Evolutionary conservation across 1,140 invertebrate genomes (phyloP).

Genomic region (Idris sp.): DNA sequence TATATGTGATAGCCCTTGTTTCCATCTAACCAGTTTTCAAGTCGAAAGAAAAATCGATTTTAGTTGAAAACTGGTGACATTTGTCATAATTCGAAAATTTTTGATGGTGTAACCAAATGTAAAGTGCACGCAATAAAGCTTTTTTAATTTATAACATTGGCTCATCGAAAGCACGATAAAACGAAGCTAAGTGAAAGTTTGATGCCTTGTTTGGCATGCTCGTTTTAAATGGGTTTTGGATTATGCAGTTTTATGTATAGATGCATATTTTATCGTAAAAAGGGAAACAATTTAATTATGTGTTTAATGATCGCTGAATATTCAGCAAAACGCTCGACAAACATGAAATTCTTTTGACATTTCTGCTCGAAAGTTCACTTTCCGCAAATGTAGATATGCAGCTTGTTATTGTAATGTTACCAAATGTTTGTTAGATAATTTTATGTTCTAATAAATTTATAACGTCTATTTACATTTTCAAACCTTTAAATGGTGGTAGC

Average conservation of each 20-base stretch:
- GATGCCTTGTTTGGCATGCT: conserved; percentile 39
- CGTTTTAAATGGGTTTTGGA: conserved; percentile 27
- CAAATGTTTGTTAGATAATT: not conserved
- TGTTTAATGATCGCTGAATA: conserved; percentile 26
- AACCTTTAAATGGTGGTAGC: too few species aligned
- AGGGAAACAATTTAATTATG: conserved; percentile 36
- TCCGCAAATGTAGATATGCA: not conserved
- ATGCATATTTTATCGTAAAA: conserved; percentile 25
- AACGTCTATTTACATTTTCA: too few species aligned
- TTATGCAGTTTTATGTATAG: conserved; percentile 32
- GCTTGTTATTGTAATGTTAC: not conserved
- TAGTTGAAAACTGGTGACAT: too few species aligned
- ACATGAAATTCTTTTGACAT: conserved; percentile 15
- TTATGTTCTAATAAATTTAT: too few species aligned
- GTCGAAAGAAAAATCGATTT: conserved; percentile 21
- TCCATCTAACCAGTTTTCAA: conserved; percentile 18
- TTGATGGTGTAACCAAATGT: conserved; percentile 26
- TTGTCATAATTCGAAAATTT: conserved; percentile 41
- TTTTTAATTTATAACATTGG: conserved; percentile 45
- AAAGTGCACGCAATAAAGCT: conserved; percentile 33
- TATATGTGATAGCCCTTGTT: conserved; percentile 23
- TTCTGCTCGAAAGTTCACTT: conserved; percentile 10
- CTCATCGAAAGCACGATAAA: conserved; percentile 35
- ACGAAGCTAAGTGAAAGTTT: conserved; percentile 40
- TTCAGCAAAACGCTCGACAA: conserved; percentile 18